These are phyloP conservation scores for Zeus faber DNA, from an alignment of 2,113 vertebrate species.

Conservation along the genomic window DNA sequence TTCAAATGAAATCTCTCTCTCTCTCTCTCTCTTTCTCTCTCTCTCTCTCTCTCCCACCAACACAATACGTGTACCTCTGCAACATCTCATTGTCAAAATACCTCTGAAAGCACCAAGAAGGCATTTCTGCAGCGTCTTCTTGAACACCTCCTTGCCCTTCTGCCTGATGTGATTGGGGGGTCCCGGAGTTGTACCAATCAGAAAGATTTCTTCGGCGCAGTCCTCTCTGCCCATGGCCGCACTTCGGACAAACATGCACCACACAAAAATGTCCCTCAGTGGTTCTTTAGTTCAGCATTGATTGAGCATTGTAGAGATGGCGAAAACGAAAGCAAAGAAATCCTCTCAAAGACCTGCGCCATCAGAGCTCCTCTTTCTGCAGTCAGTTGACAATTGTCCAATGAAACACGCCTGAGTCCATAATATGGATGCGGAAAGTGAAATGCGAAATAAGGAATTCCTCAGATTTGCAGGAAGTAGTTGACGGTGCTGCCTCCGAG, in stretches of 20 bases:
- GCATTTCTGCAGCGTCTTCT: constrained; percentile 52
- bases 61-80: no score
- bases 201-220: constrained; percentile 30
- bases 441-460: not conserved
- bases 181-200: constrained; percentile 34
- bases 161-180: constrained; percentile 44
- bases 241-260: no score
- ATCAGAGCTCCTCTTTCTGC: no score
- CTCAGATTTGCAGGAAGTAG: constrained; percentile 66
- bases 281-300: no score
- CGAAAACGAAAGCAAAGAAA: no score
- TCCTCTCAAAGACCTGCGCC: no score
- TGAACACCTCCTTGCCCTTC: constrained; percentile 59
- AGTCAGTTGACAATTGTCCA: not conserved
- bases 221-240: constrained; percentile 41
- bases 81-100: constrained; percentile 16
- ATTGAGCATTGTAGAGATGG: no score
- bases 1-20: no score
- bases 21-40: no score
- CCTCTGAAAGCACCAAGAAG: constrained; percentile 57
- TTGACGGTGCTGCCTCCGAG: constrained; percentile 59
- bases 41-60: no score
- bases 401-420: not conserved
- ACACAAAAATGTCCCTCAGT: no score
- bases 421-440: not conserved